Conservation (phyloP, 2,113 vertebrate genomes). For the Tetraodon nigroviridis region DNA sequence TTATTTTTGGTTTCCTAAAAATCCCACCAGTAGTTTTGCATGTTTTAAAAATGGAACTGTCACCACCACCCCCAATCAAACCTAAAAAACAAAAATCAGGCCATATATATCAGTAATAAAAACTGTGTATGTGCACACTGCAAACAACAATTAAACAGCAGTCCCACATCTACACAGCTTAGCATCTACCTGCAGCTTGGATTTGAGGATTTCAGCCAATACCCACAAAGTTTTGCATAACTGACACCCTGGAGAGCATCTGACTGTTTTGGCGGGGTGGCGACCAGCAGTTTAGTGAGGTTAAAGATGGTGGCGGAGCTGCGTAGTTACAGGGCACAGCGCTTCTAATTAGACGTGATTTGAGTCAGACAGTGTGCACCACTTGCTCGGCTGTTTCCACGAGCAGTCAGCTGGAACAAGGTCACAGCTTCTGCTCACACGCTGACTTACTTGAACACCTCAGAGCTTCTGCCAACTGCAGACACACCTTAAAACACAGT, state of each 20-base stretch:
- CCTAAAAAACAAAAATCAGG: too few relatives aligned
- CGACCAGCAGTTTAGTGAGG: slow-evolving; percentile 22
- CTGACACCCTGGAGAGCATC: neutral
- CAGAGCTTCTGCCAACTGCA: slow-evolving; percentile 7
- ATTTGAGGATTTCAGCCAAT: slow-evolving; percentile 3
- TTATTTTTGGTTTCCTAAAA: too few relatives aligned
- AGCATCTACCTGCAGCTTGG: too few relatives aligned
- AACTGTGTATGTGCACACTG: too few relatives aligned
- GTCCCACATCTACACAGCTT: too few relatives aligned
- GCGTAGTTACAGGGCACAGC: slow-evolving; percentile 35
- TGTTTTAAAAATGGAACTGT: too few relatives aligned
- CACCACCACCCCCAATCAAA: too few relatives aligned
- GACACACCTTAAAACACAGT: neutral
- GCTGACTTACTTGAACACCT: slow-evolving; percentile 38
- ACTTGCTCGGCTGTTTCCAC: slow-evolving; percentile 68
- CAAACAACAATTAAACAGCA: too few relatives aligned
- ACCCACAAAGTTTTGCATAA: slow-evolving; percentile 10
- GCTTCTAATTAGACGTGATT: slow-evolving; percentile 73
- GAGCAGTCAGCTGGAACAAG: slow-evolving; percentile 69
- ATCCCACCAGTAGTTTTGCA: too few relatives aligned
- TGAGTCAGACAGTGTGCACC: slow-evolving; percentile 76
- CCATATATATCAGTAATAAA: too few relatives aligned
- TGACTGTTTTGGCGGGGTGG: slow-evolving; percentile 21
- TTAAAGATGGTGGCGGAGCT: slow-evolving; percentile 62
- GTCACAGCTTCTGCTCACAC: slow-evolving; percentile 33